A percentile compares a stretch with the other conserved stretches of the same genome.
Evolutionary conservation across 2,888 invertebrate species (phyloP).

Genomic region (Rhamnusium bicolor): DNA sequence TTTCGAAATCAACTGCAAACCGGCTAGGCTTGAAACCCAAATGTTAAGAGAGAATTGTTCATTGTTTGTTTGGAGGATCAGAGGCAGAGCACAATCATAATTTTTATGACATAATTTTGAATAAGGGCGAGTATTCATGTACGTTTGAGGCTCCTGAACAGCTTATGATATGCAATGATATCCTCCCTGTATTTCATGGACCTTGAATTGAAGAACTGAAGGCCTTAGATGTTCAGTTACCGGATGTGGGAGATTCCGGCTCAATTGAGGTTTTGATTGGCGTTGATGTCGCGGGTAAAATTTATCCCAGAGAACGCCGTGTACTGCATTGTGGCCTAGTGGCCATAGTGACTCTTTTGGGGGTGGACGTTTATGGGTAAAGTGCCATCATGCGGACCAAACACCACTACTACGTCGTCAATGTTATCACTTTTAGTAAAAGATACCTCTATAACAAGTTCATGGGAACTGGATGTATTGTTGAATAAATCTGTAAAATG

Average conservation of each 20-base stretch:
- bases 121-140: no score
- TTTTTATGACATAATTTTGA: no score
- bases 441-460: constrained; percentile 9
- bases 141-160: no score
- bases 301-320: constrained; percentile 29
- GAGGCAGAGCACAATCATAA: no score
- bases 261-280: constrained; percentile 39
- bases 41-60: no score
- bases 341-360: constrained; percentile 20
- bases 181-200: constrained; percentile 18
- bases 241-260: background rate
- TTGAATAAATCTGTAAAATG: no score
- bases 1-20: no score
- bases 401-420: background rate
- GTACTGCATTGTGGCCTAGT: constrained; percentile 40
- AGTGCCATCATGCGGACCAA: background rate
- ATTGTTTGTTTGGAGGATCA: no score
- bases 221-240: constrained; percentile 21
- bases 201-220: constrained; percentile 23
- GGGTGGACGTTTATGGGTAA: constrained; percentile 30
- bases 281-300: constrained; percentile 28
- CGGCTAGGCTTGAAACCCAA: no score
- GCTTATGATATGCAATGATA: no score
- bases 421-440: constrained; percentile 7
- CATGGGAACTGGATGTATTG: constrained; percentile 39